These are phyloP conservation scores for Nemoura dubitans DNA, from an alignment of 2,888 invertebrate genomes.

Conservation along the genomic window DNA sequence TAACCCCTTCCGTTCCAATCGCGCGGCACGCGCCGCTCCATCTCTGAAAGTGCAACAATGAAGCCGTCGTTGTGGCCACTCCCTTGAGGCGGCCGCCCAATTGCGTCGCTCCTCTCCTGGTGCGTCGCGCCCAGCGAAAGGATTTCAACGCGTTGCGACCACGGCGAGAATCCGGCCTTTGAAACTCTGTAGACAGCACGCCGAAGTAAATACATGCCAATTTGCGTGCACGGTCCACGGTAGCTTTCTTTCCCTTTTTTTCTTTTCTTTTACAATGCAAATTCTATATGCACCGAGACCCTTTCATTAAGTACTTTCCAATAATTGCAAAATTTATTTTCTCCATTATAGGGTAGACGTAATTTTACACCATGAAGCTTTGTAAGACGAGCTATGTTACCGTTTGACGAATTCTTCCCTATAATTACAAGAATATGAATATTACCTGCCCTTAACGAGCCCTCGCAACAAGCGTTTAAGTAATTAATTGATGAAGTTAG, in stretches of 20 bases:
- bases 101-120: neutral
- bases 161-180: too few relatives aligned
- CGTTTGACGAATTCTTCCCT: neutral
- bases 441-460: neutral
- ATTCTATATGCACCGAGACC: too few relatives aligned
- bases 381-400: neutral
- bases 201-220: too few relatives aligned
- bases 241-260: too few relatives aligned
- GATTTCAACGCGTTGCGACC: neutral
- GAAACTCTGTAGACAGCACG: too few relatives aligned
- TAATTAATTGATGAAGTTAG: constrained; percentile 41
- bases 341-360: neutral
- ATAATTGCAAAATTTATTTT: neutral
- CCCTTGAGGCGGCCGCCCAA: neutral
- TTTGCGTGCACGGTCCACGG: too few relatives aligned
- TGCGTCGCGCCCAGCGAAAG: neutral
- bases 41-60: neutral
- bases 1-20: neutral
- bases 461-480: neutral
- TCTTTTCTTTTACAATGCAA: too few relatives aligned
- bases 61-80: neutral
- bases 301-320: neutral
- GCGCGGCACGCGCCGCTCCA: neutral
- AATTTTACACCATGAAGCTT: neutral
- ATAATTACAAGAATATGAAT: neutral